phyloP scores from a whole-genome alignment of 2,113 vertebrate genomes.

The Ardeotis arabs region DNA sequence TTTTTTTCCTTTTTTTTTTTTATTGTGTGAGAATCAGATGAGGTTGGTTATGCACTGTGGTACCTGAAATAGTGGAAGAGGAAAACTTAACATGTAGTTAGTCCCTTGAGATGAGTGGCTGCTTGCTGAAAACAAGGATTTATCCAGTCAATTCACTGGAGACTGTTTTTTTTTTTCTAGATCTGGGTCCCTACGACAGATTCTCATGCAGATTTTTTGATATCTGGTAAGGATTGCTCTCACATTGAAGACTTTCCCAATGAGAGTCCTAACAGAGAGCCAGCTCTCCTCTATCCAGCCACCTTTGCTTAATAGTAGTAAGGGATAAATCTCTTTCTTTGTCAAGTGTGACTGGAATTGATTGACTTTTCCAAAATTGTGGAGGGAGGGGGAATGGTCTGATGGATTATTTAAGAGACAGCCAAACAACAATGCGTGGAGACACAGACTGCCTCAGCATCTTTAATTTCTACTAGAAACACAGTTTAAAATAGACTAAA shows the following conservation, averaged over 20 bases:
- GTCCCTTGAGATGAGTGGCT: neutral
- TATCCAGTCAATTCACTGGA: neutral
- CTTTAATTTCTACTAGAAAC: neutral
- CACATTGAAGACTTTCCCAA: neutral
- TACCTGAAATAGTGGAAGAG: neutral
- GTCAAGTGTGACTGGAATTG: neutral
- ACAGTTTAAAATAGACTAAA: neutral
- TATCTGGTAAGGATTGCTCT: neutral
- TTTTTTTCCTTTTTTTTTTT: neutral
- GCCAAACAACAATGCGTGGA: accelerated
- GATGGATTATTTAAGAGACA: neutral
- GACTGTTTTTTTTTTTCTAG: neutral
- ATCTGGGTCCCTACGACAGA: accelerated
- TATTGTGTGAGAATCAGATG: neutral
- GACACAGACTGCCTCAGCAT: neutral
- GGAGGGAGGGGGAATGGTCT: neutral
- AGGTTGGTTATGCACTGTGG: neutral
- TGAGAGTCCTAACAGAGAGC: neutral
- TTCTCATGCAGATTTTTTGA: neutral
- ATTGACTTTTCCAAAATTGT: neutral
- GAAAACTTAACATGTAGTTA: neutral
- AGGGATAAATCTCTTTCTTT: neutral
- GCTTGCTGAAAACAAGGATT: neutral
- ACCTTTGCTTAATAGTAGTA: neutral
- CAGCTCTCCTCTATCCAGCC: neutral